Percentiles rank a stretch among this genome's conserved stretches.
Conservation (phyloP, 2,113 vertebrate species). For the Puffinus mauretanicus region DNA sequence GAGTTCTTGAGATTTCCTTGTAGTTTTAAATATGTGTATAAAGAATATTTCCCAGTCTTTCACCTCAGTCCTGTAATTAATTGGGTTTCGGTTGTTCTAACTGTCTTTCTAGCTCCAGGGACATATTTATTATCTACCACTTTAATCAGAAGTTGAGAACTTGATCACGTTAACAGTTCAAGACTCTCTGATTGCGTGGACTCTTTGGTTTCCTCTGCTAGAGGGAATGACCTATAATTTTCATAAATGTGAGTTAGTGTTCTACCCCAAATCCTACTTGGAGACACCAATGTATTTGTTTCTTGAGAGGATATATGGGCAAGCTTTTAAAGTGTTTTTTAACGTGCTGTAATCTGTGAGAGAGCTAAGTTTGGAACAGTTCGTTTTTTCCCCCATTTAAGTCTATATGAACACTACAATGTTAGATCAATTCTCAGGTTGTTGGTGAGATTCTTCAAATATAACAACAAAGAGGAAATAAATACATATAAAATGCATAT, state of each 20-base stretch:
- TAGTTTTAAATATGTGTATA: not conserved
- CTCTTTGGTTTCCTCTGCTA: not conserved
- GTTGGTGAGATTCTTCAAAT: not conserved
- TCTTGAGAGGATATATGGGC: not conserved
- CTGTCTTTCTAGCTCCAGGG: not conserved
- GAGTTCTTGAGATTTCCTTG: not conserved
- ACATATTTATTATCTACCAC: not conserved
- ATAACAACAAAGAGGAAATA: not conserved
- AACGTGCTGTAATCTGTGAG: not conserved
- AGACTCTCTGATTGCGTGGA: not conserved
- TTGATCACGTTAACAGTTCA: not conserved
- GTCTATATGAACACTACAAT: not conserved
- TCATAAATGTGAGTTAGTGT: rapidly evolving
- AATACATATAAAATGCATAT: not conserved
- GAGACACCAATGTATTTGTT: not conserved
- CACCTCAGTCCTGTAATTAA: not conserved
- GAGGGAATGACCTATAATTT: not conserved
- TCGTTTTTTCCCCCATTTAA: not conserved
- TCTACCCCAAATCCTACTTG: not conserved
- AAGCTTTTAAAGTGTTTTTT: not conserved
- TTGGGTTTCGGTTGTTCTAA: not conserved
- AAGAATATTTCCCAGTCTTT: not conserved
- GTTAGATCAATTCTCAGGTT: not conserved
- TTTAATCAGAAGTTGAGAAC: not conserved
- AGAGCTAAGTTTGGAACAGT: not conserved